Evolutionary conservation across 2,888 invertebrate genomes (phyloP).

Genomic region (Ectropis crepuscularia): DNA sequence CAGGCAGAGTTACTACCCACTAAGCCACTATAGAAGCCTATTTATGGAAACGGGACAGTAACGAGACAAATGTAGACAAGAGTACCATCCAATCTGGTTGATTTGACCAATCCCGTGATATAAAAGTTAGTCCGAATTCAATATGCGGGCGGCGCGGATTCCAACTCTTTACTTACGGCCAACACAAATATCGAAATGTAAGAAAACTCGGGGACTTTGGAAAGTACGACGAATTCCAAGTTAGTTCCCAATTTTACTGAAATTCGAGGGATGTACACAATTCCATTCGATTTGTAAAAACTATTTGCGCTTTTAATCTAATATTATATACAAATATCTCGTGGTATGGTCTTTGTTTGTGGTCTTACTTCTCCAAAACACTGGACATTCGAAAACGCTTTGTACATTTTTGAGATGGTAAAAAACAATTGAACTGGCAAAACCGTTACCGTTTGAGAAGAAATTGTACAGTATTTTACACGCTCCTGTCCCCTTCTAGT

Average conservation of each 20-base stretch:
- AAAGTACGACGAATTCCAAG: slow-evolving; percentile 29
- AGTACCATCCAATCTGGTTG: slow-evolving; percentile 45
- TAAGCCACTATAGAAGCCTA: slow-evolving; percentile 3
- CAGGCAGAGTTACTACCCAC: too few species aligned
- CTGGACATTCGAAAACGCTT: too few species aligned
- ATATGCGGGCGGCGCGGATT: slow-evolving; percentile 74
- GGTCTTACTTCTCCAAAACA: too few species aligned
- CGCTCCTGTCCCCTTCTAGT: too few species aligned
- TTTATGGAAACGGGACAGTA: slow-evolving; percentile 4
- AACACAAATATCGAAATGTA: slow-evolving; percentile 58
- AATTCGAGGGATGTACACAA: not conserved
- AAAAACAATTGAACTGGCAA: too few species aligned
- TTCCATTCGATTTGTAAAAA: too few species aligned
- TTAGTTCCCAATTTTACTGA: slow-evolving; percentile 20
- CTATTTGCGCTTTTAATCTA: too few species aligned
- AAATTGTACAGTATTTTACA: too few species aligned
- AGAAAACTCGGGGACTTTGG: slow-evolving; percentile 40
- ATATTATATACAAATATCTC: too few species aligned
- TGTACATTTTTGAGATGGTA: too few species aligned
- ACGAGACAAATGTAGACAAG: slow-evolving; percentile 40
- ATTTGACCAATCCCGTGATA: slow-evolving; percentile 66
- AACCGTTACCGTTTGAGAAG: too few species aligned
- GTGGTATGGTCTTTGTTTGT: too few species aligned
- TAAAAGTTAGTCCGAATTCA: slow-evolving; percentile 65
- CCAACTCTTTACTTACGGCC: slow-evolving; percentile 48